Percentiles rank a stretch among this genome's conserved stretches.
These are phyloP conservation scores for Scaptomyza parva DNA, from an alignment of 2,888 invertebrate species.

Conservation along the genomic window DNA sequence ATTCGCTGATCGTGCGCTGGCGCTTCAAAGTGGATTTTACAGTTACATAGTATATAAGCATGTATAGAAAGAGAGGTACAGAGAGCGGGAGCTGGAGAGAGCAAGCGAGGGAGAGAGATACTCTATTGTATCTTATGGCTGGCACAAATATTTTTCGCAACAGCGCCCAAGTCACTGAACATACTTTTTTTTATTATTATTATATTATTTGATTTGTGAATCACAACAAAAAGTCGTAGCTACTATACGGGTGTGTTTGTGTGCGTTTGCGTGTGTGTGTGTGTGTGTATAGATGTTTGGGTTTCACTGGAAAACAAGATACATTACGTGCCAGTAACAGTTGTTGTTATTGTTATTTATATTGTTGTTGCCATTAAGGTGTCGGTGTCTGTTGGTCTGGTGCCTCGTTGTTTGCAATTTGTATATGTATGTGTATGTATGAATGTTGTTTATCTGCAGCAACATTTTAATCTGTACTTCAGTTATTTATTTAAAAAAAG, in stretches of 20 bases:
- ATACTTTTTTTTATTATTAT: conserved; percentile 44
- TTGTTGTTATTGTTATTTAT: conserved; percentile 23
- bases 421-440: conserved; percentile 1
- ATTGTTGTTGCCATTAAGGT: conserved; percentile 36
- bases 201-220: conserved; percentile 76
- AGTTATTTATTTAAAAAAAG: conserved; percentile 43
- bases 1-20: conserved; percentile 59
- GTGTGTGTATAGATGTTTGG: conserved; percentile 34
- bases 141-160: conserved; percentile 76
- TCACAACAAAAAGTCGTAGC: conserved; percentile 59
- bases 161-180: conserved; percentile 61
- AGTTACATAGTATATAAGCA: conserved; percentile 64
- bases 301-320: conserved; percentile 70
- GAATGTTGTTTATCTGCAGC: conserved; percentile 67
- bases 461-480: conserved; percentile 74
- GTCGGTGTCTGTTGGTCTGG: conserved; percentile 63
- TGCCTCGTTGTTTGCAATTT: conserved; percentile 38
- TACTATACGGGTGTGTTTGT: conserved; percentile 23
- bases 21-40: conserved; percentile 73
- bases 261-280: conserved; percentile 5
- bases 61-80: conserved; percentile 21
- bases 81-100: conserved; percentile 2
- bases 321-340: conserved; percentile 43
- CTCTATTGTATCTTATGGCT: conserved; percentile 66
- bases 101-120: conserved; percentile 33